Conservation (phyloP, 2,797 vertebrate genomes). For the Poeciliopsis paucimaculata region DNA sequence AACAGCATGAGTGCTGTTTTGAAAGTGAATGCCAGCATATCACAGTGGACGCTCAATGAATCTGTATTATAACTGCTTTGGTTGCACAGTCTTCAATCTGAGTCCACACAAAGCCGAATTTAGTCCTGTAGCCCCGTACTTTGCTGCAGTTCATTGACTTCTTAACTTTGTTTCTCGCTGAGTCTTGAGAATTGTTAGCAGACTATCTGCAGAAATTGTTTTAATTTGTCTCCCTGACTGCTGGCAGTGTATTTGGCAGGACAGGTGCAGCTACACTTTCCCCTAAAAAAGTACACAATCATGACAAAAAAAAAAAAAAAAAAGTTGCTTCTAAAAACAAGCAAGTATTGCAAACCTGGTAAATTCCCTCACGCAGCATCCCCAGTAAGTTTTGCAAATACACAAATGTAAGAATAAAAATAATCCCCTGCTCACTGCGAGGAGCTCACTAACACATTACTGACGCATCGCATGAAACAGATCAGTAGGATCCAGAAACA, state of each 20-base stretch:
- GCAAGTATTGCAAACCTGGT: background rate
- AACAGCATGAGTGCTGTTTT: background rate
- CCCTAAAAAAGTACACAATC: background rate
- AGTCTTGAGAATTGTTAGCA: background rate
- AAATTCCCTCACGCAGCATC: background rate
- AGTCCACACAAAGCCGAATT: background rate
- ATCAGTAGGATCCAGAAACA: background rate
- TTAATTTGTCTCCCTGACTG: background rate
- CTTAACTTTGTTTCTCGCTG: background rate
- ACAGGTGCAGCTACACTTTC: slow-evolving; percentile 3
- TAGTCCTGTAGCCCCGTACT: background rate
- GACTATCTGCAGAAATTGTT: background rate
- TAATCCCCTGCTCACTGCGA: background rate
- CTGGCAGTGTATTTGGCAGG: background rate
- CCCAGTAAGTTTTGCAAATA: background rate
- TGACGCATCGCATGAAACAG: slow-evolving; percentile 1
- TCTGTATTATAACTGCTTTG: background rate
- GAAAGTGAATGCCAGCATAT: background rate
- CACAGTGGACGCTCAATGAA: background rate
- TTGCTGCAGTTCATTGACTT: background rate
- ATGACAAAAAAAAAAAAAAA: background rate
- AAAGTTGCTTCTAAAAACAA: background rate
- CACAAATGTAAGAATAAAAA: background rate
- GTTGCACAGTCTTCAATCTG: background rate
- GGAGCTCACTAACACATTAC: background rate